Conservation (phyloP, 2,797 vertebrate species). For the Phyllotis vaccarum region DNA sequence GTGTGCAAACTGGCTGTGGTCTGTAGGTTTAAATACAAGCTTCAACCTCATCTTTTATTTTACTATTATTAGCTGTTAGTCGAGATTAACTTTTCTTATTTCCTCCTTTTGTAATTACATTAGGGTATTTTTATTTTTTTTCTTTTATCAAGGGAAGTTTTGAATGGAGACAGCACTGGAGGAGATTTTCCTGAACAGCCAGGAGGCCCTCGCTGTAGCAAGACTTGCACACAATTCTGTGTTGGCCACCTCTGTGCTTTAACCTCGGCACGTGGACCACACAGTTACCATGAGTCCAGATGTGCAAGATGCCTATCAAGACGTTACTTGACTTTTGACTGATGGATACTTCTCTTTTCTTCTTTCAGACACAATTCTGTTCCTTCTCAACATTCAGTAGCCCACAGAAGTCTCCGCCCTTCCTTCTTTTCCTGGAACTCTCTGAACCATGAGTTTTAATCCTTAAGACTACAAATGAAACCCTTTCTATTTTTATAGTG, state of each 20-base stretch:
- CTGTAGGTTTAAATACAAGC: not conserved
- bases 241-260: not conserved
- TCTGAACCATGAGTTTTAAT: not conserved
- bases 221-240: not conserved
- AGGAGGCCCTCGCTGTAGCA: not conserved
- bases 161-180: too few relatives aligned
- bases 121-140: not conserved
- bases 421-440: not conserved
- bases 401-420: not conserved
- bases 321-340: not conserved
- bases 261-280: not conserved
- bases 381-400: too few relatives aligned
- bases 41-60: not conserved
- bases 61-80: not conserved
- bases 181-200: too few relatives aligned
- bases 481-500: not conserved
- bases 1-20: not conserved
- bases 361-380: not conserved
- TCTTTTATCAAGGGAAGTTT: not conserved
- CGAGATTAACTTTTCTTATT: not conserved
- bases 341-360: not conserved
- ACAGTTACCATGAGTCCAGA: not conserved
- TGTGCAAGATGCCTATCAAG: too few relatives aligned
- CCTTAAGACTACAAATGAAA: not conserved
- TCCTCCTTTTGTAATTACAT: not conserved